Evolutionary conservation across 1,140 invertebrate genomes (phyloP), one percentile per base, ranked within the genome.

Genomic region (Polypedilum pembai): DNA sequence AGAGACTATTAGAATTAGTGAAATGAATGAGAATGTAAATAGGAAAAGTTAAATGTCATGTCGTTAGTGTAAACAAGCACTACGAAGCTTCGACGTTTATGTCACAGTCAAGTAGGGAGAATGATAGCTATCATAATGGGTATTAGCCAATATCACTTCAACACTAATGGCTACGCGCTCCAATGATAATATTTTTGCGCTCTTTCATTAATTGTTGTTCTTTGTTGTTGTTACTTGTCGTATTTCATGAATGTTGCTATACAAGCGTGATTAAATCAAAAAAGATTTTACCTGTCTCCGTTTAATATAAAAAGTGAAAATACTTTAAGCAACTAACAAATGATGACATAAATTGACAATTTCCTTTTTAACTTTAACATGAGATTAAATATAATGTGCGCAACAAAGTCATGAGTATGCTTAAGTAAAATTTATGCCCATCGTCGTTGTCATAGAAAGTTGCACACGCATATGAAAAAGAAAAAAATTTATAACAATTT

Each of bases 1-100:
- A 56, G 12, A 56, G 45, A 56, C 45, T 56, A 56, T 56, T 56
- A 56, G 45, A 56, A 56, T 56, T 56, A 56, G 45, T 56, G 45
- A 56, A 56, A 56, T 56, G 45, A 56, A 56, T 56, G n/a, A n/a
- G 45, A 56, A 56, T 56, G 45, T 56, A 56, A 56, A 56, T 56
- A 56, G 45, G 45, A 56, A 56, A 56, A 56, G 45, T 56, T 56
- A 56, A 56, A 56, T 56, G 45, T 56, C 45, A 56, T 56, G 45
- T 56, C 45, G 15, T 56, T 56, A 56, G n/a, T 56, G 45, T 56
- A 56, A 56, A 56, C 45, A 56, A 56, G 45, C 45, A 56, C 45
- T 56, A 56, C 45, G 45, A 56, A 56, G 45, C 45, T 56, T 56
- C 45, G 45, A 56, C 45, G n/a, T 56, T 56, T 56, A 56, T 56